These are phyloP conservation scores for Oasisia sp. DNA, from an alignment of 2,888 invertebrate genomes.

Conservation along the genomic window DNA sequence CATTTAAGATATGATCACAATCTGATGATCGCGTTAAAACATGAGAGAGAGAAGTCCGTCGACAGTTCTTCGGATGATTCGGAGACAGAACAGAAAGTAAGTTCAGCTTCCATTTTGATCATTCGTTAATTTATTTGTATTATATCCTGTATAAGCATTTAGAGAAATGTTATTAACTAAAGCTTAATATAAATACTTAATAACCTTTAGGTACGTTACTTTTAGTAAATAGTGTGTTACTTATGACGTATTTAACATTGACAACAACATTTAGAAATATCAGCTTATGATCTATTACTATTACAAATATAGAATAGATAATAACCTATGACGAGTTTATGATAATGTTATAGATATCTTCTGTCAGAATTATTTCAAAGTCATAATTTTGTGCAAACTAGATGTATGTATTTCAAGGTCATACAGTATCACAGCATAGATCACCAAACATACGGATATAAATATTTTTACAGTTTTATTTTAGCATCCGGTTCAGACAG, in stretches of 20 bases:
- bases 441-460: not conserved
- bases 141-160: not conserved
- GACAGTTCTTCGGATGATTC: not conserved
- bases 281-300: not conserved
- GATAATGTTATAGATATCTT: too few species aligned
- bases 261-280: not conserved
- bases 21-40: not conserved
- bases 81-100: not conserved
- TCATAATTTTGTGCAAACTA: not conserved
- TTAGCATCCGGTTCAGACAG: not conserved
- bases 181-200: not conserved
- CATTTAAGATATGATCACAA: not conserved
- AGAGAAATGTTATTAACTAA: not conserved
- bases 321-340: not conserved
- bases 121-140: not conserved
- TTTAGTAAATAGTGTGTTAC: not conserved
- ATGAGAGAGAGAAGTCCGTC: not conserved
- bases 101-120: not conserved
- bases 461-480: not conserved
- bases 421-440: not conserved
- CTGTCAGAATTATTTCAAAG: not conserved
- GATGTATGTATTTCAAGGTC: not conserved
- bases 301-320: not conserved
- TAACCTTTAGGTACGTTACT: not conserved
- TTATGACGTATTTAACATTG: not conserved